Percentiles rank a stretch among this genome's conserved stretches.
phyloP scores from a whole-genome alignment of 1,140 invertebrate species.

The Camponotus pennsylvanicus region DNA sequence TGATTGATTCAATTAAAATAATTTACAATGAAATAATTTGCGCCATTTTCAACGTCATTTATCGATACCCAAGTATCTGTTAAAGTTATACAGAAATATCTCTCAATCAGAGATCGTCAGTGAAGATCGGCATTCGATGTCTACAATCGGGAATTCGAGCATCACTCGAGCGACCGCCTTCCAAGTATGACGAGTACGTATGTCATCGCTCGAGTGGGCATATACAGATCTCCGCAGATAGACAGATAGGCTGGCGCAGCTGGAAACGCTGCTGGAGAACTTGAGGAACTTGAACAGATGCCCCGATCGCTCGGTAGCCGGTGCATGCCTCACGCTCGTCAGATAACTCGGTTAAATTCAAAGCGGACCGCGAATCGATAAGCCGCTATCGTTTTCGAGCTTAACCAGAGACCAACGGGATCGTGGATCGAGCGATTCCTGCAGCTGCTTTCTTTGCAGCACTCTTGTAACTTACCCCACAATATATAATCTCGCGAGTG shows the following conservation, averaged over 20 bases:
- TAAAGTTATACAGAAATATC: constrained; percentile 22
- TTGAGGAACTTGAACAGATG: constrained; percentile 73
- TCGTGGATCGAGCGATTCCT: constrained; percentile 60
- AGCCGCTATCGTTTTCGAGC: constrained; percentile 74
- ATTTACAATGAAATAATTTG: not conserved
- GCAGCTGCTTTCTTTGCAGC: constrained; percentile 45
- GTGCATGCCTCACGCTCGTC: constrained; percentile 77
- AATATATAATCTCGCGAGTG: constrained; percentile 68
- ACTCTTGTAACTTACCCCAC: constrained; percentile 14
- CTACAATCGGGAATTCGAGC: constrained; percentile 56
- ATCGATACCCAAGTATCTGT: constrained; percentile 13
- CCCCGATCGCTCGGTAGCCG: constrained; percentile 69
- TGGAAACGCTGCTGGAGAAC: constrained; percentile 64
- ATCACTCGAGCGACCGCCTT: constrained; percentile 45
- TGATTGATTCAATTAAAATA: not conserved
- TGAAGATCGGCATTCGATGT: constrained; percentile 39
- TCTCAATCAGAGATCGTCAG: constrained; percentile 6
- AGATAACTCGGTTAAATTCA: constrained; percentile 80
- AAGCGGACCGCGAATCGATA: constrained; percentile 80
- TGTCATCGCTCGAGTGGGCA: constrained; percentile 55
- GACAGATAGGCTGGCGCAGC: constrained; percentile 27
- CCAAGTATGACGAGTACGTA: constrained; percentile 61
- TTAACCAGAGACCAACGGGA: constrained; percentile 69
- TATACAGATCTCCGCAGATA: constrained; percentile 57
- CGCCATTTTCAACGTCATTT: not conserved